Evolutionary conservation across 2,888 invertebrate genomes (phyloP).

Genomic region (Spisula subtruncata): DNA sequence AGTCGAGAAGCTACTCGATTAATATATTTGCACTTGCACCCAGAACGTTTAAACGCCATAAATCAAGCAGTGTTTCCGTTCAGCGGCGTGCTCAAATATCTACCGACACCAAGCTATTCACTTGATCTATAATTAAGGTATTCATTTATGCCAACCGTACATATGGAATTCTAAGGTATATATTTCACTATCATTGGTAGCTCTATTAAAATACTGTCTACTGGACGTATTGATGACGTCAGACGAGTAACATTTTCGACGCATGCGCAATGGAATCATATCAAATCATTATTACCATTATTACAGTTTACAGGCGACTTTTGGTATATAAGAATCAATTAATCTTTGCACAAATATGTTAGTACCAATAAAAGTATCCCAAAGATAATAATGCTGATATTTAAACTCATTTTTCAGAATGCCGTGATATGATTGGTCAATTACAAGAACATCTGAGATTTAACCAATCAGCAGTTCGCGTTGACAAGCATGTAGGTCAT

Average conservation of each 20-base stretch:
- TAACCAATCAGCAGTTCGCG: no score
- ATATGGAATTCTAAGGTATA: constrained; percentile 20
- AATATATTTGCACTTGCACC: constrained; percentile 55
- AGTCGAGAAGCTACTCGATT: constrained; percentile 33
- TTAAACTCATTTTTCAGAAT: no score
- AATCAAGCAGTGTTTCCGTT: constrained; percentile 43
- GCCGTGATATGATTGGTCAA: no score
- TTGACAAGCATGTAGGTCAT: no score
- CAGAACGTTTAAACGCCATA: constrained; percentile 32
- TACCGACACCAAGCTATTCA: constrained; percentile 41
- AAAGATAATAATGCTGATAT: no score
- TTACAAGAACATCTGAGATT: no score
- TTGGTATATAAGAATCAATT: no score
- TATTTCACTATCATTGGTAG: constrained; percentile 28
- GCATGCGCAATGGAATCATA: not conserved
- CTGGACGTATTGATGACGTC: constrained; percentile 3
- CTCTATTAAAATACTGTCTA: constrained; percentile 24
- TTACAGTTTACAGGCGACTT: no score
- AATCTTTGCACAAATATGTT: no score
- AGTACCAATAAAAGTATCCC: no score
- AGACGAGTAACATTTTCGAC: not conserved
- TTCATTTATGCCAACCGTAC: constrained; percentile 42
- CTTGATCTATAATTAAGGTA: constrained; percentile 47
- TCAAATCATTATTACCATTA: no score
- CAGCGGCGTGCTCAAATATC: constrained; percentile 30